These are phyloP conservation scores for Phyto melanocephala DNA, from an alignment of 2,888 invertebrate species.

Conservation along the genomic window DNA sequence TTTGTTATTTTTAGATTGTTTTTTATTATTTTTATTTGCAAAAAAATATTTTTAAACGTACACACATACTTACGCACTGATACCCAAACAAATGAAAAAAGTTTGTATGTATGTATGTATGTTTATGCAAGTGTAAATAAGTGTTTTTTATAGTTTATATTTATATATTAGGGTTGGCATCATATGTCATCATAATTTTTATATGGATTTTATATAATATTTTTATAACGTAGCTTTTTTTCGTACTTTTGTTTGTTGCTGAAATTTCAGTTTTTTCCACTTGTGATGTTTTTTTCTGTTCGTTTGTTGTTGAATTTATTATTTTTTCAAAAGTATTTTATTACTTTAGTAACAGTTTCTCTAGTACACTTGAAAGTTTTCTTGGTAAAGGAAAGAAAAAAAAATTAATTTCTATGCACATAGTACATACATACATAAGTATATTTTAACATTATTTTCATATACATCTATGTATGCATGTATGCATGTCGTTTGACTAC, in stretches of 20 bases:
- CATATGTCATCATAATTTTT: slow-evolving; percentile 65
- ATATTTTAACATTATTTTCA: no score
- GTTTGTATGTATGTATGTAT: background rate
- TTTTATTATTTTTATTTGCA: slow-evolving; percentile 36
- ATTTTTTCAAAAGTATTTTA: slow-evolving; percentile 59
- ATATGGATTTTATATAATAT: slow-evolving; percentile 36
- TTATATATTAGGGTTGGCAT: slow-evolving; percentile 51
- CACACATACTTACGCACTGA: background rate
- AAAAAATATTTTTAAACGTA: no score
- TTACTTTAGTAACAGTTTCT: slow-evolving; percentile 62
- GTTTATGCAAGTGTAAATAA: background rate
- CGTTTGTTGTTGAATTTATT: slow-evolving; percentile 56
- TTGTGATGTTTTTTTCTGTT: slow-evolving; percentile 18
- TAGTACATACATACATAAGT: no score
- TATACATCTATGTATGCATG: background rate
- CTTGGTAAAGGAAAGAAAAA: background rate
- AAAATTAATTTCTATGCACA: no score
- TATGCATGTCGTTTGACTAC: no score
- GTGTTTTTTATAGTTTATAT: slow-evolving; percentile 37
- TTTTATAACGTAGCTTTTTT: background rate
- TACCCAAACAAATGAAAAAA: background rate
- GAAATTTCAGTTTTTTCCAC: slow-evolving; percentile 25
- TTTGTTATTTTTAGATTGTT: slow-evolving; percentile 43
- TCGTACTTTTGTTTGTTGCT: slow-evolving; percentile 16
- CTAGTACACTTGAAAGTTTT: slow-evolving; percentile 49